These are phyloP conservation scores for Pheosia gnoma DNA, from an alignment of 2,888 invertebrate species.

Conservation along the genomic window DNA sequence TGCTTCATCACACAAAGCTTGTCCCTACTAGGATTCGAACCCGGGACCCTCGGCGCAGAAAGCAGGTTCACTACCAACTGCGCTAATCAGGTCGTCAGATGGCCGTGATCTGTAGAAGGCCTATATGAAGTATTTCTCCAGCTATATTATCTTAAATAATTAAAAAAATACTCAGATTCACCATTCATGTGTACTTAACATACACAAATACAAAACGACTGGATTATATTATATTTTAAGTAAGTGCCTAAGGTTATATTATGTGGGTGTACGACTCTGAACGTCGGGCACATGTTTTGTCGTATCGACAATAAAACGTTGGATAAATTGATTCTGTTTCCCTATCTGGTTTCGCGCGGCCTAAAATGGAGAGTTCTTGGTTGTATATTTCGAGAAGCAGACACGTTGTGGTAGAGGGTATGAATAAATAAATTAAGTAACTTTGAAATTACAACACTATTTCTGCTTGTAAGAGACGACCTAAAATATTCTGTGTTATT, in stretches of 20 bases:
- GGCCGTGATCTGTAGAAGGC: too few relatives aligned
- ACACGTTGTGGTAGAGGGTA: neutral
- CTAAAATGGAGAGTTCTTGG: conserved; percentile 22
- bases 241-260: conserved; percentile 1
- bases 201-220: conserved; percentile 16
- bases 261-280: conserved; percentile 33
- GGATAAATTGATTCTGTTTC: conserved; percentile 32
- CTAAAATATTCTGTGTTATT: too few relatives aligned
- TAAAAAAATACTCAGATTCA: too few relatives aligned
- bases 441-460: neutral
- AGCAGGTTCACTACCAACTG: too few relatives aligned
- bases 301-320: conserved; percentile 33
- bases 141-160: too few relatives aligned
- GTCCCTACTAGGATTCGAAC: too few relatives aligned
- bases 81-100: too few relatives aligned
- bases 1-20: too few relatives aligned
- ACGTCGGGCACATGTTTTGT: conserved; percentile 19
- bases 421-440: neutral
- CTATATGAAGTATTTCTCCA: too few relatives aligned
- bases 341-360: conserved; percentile 12
- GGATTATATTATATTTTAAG: conserved; percentile 10
- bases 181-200: neutral
- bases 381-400: neutral
- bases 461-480: too few relatives aligned
- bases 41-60: too few relatives aligned